Evolutionary conservation across 2,113 vertebrate genomes (phyloP), one percentile per base, ranked within the genome.

Genomic region (Hemibagrus wyckioides): DNA sequence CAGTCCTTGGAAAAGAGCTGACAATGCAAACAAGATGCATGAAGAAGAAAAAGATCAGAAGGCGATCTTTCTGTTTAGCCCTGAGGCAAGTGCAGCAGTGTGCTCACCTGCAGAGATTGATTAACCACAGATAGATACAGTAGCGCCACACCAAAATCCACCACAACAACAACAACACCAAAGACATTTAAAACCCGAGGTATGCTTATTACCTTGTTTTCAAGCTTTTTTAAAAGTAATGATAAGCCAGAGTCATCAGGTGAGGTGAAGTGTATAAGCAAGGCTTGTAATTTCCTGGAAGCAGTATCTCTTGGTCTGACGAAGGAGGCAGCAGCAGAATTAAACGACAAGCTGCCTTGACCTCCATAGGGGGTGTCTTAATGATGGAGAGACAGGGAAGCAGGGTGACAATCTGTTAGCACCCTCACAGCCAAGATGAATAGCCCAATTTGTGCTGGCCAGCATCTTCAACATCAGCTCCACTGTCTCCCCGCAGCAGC

Each of bases 371-470:
- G 85, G 82, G 85, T 83, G 84, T 89, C 81, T 73, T 83, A 87
- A 92, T 88, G 89, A 93, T 87, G 80, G 86, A 92, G 90, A 80
- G 89, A 87, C 65, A 73, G 63, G 28, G 76, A 83, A 82, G 50
- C 52, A 83, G 86, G 33, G 67, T 67, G 80, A 48, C 87, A 86
- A 91, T 92, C 92, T 91, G 90, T 94, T 92, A 90, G 87, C 86
- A 88, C 89, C 91, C 85, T 90, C 85, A 87, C 4, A n/a, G 91
- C 76, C 3, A 82, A 92, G 92, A 93, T 92, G 89, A 94, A 94
- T 90, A 88, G 86, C 87, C 89, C 92, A 92, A 90, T 95, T 92
- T 91, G 61, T 83, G 69, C 89, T 69, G 84, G 83, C 82, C 87
- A 48, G 84, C 90, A 88, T 81, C 69, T 52, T 87, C 86, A 80